Conservation (phyloP, 2,888 invertebrate genomes). For the Nymphalis c-album region DNA sequence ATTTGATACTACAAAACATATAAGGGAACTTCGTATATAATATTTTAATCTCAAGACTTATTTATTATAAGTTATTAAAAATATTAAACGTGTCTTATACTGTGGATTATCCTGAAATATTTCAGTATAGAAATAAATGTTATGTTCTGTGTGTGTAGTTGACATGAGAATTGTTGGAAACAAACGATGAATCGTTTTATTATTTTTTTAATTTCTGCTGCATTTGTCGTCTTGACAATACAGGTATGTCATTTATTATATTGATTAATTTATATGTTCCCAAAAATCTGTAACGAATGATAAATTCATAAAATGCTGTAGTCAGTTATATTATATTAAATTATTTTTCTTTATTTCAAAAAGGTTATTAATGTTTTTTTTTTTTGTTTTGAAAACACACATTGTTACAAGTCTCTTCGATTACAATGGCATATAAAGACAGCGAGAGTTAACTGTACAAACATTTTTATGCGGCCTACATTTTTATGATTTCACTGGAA, state of each 20-base stretch:
- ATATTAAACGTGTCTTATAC: not conserved
- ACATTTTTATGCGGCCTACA: too few relatives aligned
- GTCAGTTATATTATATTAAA: too few relatives aligned
- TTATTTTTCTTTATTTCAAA: too few relatives aligned
- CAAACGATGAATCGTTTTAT: conserved; percentile 62
- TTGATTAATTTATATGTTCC: too few relatives aligned
- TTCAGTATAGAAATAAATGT: not conserved
- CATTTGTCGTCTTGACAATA: conserved; percentile 58
- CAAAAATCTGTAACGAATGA: too few relatives aligned
- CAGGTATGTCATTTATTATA: conserved; percentile 56
- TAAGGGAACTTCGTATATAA: conserved; percentile 36
- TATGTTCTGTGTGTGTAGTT: conserved; percentile 43
- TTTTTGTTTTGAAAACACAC: too few relatives aligned
- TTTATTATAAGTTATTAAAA: not conserved
- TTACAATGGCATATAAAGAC: too few relatives aligned
- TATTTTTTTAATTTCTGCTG: conserved; percentile 54
- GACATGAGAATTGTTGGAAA: conserved; percentile 59
- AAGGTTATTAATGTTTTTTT: too few relatives aligned
- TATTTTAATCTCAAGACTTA: not conserved
- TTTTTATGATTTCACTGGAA: too few relatives aligned
- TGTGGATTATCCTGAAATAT: not conserved
- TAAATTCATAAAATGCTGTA: too few relatives aligned
- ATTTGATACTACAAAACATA: conserved; percentile 35
- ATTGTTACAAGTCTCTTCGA: too few relatives aligned
- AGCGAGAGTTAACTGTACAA: too few relatives aligned